A percentile compares a stretch with the other conserved stretches of the same genome.
phyloP scores from a whole-genome alignment of 2,113 vertebrate species.

The Perca fluviatilis region DNA sequence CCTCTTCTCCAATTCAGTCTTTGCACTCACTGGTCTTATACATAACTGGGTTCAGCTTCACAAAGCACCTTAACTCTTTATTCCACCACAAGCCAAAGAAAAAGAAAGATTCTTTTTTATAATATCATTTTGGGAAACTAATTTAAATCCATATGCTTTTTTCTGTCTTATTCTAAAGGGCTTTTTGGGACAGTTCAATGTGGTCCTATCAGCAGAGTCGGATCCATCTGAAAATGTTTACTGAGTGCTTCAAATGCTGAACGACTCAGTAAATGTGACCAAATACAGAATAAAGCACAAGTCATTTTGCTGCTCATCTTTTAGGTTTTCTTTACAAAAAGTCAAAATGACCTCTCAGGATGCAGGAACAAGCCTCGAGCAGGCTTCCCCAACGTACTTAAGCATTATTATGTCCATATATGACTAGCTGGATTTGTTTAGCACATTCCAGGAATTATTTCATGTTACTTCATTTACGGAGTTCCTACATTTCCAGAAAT shows the following conservation, averaged over 20 bases:
- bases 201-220: not conserved
- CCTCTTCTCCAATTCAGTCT: not conserved
- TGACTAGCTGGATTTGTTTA: conserved; percentile 3
- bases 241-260: not conserved
- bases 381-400: not conserved
- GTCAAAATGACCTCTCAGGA: not conserved
- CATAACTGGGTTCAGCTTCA: not conserved
- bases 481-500: conserved; percentile 1
- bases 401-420: not conserved
- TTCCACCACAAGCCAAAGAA: not conserved
- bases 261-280: not conserved
- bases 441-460: conserved; percentile 18
- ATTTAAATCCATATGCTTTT: not conserved
- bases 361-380: not conserved
- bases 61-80: not conserved
- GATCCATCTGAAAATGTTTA: not conserved
- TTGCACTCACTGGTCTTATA: not conserved
- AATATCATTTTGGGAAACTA: not conserved
- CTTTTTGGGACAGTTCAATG: not conserved
- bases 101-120: not conserved
- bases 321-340: not conserved
- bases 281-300: not conserved
- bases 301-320: not conserved
- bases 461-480: conserved; percentile 15
- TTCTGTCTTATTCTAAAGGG: not conserved